Base-by-base conservation (phyloP, 2,888 invertebrate genomes). In the Drosophila multiciliata region DNA sequence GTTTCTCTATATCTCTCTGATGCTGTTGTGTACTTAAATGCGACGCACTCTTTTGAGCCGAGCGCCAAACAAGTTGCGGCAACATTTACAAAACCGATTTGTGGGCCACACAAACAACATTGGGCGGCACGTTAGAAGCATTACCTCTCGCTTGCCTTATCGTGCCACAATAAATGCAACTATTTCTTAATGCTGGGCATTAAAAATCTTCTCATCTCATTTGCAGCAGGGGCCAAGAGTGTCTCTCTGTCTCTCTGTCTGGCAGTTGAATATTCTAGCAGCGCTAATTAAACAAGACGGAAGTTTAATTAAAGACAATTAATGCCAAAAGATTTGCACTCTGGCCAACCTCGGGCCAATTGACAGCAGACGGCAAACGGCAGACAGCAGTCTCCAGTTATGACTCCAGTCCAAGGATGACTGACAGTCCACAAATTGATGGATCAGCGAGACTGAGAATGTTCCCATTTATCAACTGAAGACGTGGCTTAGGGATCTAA, bases 271-370 rank as follows among this genome's bases (percentile, higher is more conserved):
- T 83, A 36, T 83, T 76, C 68, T 67, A 75, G 68, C 53, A 26
- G 68, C 61, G 75, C 66, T 82, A 80, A 89, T 89, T 82, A 84
- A 78, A 67, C 69, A 73, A 76, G 72, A 78, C 89, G 87, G 87
- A 87, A 89, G 87, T 87, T 75, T 78, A 85, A 90, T 89, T 89
- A 82, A 90, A 81, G 73, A 58, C 82, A 87, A 90, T 87, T 90
- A 89, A 80, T 70, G 77, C 74, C 66, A 72, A 83, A 45, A 76
- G 74, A 85, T 74, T 76, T 76, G 74, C 70, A 75, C 85, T 75
- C 65, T 71, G 45, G 45, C 45, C 53, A 83, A 70, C 76, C 82
- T 64, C 61, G 20, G 20, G 32, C 36, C 26, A 70, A 60, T 36
- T 53, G 58, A 49, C 52, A 55, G 35, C 32, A 40, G 58, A 29